These are phyloP conservation scores for Pristis pectinata DNA, from an alignment of 2,797 vertebrate species.

Conservation along the genomic window DNA sequence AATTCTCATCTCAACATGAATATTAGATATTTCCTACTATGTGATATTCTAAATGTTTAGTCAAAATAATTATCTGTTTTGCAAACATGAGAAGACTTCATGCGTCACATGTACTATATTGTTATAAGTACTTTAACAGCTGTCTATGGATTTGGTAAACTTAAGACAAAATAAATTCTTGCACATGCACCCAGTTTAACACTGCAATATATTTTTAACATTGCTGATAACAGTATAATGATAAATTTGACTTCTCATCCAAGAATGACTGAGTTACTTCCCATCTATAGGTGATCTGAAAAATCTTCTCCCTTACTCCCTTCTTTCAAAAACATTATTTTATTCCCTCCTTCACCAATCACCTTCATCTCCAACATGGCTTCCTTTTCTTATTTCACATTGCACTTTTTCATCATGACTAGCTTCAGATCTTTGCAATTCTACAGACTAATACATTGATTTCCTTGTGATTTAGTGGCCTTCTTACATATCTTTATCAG, in stretches of 20 bases:
- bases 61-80: not conserved
- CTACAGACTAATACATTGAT: not conserved
- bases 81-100: not conserved
- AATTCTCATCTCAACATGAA: not conserved
- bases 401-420: not conserved
- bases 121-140: not conserved
- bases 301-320: not conserved
- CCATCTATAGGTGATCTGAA: not conserved
- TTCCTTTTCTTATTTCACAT: not conserved
- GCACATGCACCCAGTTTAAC: not conserved
- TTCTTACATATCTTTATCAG: not conserved
- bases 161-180: not conserved
- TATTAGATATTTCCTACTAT: not conserved
- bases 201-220: not conserved
- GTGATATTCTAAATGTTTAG: slow-evolving; percentile 5
- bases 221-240: not conserved
- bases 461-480: not conserved
- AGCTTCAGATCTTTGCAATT: not conserved
- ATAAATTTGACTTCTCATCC: not conserved
- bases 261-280: not conserved
- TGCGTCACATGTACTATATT: not conserved
- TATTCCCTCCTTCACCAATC: not conserved
- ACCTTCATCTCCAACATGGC: not conserved
- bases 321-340: not conserved
- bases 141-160: not conserved